Base-by-base conservation (phyloP, 2,797 vertebrate species). In the Paedocypris micromegethes region DNA sequence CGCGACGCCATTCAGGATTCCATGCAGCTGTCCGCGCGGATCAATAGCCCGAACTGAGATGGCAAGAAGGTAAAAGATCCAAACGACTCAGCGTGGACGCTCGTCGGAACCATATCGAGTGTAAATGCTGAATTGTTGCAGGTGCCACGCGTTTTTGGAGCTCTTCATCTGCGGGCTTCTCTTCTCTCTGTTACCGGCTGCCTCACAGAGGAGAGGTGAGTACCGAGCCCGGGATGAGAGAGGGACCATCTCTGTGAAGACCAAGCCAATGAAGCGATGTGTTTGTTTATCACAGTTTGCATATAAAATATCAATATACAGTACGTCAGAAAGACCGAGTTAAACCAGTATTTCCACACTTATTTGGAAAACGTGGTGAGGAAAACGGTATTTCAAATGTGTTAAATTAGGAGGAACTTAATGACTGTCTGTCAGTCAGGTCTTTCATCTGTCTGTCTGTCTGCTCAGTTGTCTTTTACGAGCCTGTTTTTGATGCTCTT, bases 181-280 rank as follows among this genome's bases (percentile, higher is more conserved):
- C 0, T 0, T 88, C 5, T 75, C 85, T 1, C 58, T 80, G 63
- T 44, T 73, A 6, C 74, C 80, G 0, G 78, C 73, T 42, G 83
- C 82, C 49, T 56, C 87, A 66, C 89, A 83, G 9, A 75, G 84
- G 83, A 56, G 83, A 88, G 90, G 90, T 91, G 85, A 84, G 87
- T 66, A 2, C 9, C 37, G 54, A 60, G 8, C 44, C 50, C 39
- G 58, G 45, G 55, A 66, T 62, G 70, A 39, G 50, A 60, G 70
- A 38, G 53, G 50, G 58, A 66, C 57, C 58, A 65, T 23, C 23
- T 23, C 23, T 23, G 23, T 23, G 23, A 23, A 23, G 23, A 23
- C 23, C 23, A 23, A 23, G 23, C 23, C 23, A 23, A 23, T 23
- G 23, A 23, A 23, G 23, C 23, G 23, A 23, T 23, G 23, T 23